A percentile compares a stretch with the other conserved stretches of the same genome.
Conservation (phyloP, 2,113 vertebrate genomes). For the Phalacrocorax pelagicus region DNA sequence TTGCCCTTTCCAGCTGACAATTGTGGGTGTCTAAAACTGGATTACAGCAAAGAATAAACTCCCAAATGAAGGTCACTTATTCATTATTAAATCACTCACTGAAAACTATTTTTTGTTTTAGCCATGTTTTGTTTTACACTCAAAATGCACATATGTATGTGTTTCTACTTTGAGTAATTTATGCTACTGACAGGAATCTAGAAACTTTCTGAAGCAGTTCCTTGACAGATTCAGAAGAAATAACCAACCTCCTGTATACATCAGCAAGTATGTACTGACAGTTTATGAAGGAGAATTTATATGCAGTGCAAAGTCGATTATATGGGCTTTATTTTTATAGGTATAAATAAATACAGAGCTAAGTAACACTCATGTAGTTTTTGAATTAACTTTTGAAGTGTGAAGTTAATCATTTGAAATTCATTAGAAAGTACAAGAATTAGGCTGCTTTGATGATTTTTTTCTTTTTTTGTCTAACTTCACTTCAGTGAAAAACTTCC, state of each 20-base stretch:
- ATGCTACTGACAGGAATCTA: neutral
- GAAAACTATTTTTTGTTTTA: neutral
- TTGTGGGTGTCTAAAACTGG: neutral
- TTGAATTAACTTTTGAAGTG: neutral
- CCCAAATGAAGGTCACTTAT: neutral
- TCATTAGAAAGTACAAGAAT: neutral
- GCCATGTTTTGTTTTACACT: neutral
- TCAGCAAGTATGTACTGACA: neutral
- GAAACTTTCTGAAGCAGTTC: neutral
- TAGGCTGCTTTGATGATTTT: neutral
- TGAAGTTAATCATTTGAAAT: neutral
- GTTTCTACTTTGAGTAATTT: neutral
- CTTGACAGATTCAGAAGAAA: neutral
- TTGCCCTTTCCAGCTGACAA: neutral
- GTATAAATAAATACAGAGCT: neutral
- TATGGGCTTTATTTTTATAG: neutral
- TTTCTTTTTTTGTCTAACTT: neutral
- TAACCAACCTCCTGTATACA: neutral
- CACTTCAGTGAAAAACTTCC: neutral
- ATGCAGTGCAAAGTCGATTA: neutral
- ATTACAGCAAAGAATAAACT: neutral
- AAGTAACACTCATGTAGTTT: neutral
- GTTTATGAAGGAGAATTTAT: neutral
- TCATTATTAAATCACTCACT: neutral
- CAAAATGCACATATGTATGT: neutral